Percentiles rank a stretch among this genome's conserved stretches.
These are phyloP conservation scores for Otis tarda DNA, from an alignment of 2,113 vertebrate species.

Conservation along the genomic window DNA sequence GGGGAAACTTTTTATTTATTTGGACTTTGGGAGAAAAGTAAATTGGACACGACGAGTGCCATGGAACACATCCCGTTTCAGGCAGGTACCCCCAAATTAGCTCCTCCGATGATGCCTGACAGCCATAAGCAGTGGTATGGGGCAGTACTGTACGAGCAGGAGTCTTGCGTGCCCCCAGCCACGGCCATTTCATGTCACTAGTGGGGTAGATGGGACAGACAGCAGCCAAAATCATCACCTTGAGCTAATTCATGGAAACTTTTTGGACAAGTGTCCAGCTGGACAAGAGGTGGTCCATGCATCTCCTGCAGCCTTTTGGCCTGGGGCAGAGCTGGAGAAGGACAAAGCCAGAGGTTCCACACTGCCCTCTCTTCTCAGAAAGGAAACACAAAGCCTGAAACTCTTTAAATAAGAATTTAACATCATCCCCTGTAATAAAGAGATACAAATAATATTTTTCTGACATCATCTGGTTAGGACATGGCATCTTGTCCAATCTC, in stretches of 20 bases:
- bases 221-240: neutral
- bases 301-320: neutral
- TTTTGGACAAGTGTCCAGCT: neutral
- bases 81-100: neutral
- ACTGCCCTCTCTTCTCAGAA: neutral
- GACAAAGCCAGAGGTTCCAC: neutral
- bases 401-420: neutral
- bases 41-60: neutral
- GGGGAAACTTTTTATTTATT: neutral
- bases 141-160: neutral
- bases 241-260: neutral
- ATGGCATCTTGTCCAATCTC: neutral
- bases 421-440: neutral
- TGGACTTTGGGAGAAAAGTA: neutral
- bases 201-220: neutral
- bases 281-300: accelerated
- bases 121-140: neutral
- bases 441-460: neutral
- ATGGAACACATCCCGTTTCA: accelerated
- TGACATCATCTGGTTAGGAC: neutral
- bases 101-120: accelerated
- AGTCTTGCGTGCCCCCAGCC: neutral
- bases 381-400: neutral
- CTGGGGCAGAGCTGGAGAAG: neutral
- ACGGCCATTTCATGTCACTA: neutral